These are phyloP conservation scores for Hylomyscus alleni DNA, from an alignment of 2,797 vertebrate species.

Conservation along the genomic window DNA sequence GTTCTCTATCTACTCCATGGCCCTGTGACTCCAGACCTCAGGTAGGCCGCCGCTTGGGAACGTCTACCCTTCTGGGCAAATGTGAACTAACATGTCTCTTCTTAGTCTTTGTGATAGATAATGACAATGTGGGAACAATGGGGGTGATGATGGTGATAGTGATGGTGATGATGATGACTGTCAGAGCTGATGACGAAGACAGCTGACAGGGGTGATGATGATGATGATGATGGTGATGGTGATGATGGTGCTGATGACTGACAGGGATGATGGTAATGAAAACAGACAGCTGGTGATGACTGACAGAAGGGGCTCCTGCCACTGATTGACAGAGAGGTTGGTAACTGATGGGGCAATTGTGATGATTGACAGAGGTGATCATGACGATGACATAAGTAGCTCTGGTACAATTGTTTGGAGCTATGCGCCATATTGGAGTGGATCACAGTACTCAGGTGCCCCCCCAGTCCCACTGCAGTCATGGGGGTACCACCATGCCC, in stretches of 20 bases:
- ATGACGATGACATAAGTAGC: not conserved
- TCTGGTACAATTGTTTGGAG: accelerated
- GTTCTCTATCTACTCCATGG: too few species aligned
- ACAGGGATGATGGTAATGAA: not conserved
- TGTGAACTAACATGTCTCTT: accelerated
- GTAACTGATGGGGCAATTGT: not conserved
- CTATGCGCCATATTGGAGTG: not conserved
- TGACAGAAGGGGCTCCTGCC: not conserved
- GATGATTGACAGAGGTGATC: not conserved
- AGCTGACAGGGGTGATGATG: not conserved
- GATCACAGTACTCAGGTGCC: not conserved
- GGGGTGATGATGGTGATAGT: not conserved
- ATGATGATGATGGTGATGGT: not conserved
- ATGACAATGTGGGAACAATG: accelerated
- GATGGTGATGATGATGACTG: not conserved
- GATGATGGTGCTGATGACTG: accelerated
- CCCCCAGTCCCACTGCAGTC: accelerated
- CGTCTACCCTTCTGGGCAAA: accelerated
- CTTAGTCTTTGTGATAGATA: not conserved
- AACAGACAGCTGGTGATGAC: not conserved
- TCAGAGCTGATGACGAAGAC: not conserved
- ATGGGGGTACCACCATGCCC: accelerated
- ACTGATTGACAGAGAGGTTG: not conserved
- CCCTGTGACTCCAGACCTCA: not conserved
- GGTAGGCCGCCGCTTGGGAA: not conserved